These are phyloP conservation scores for Tetrao urogallus DNA, from an alignment of 2,113 vertebrate genomes.

Conservation along the genomic window DNA sequence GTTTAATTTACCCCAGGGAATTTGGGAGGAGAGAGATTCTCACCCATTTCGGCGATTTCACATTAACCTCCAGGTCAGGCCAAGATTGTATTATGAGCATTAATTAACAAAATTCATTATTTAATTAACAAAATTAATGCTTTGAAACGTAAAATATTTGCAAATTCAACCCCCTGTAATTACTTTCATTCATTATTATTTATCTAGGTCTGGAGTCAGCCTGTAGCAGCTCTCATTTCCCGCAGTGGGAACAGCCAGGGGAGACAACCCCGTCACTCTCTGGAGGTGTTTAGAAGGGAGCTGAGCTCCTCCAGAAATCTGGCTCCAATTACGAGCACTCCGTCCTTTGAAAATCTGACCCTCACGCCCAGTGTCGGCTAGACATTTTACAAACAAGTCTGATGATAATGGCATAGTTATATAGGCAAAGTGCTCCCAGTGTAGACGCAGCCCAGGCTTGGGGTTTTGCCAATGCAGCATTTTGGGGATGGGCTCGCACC, in stretches of 20 bases:
- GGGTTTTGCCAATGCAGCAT: neutral
- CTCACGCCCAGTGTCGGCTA: neutral
- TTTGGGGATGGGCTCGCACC: neutral
- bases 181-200: conserved; percentile 67
- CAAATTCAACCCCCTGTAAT: conserved; percentile 50
- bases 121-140: neutral
- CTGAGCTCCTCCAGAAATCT: conserved; percentile 47
- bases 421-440: neutral
- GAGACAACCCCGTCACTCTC: conserved; percentile 45
- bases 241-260: neutral
- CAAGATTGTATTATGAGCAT: conserved; percentile 23
- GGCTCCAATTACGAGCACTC: conserved; percentile 42
- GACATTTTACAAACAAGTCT: conserved; percentile 13
- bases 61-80: conserved; percentile 60
- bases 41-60: neutral
- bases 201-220: conserved; percentile 21
- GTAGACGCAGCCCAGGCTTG: neutral
- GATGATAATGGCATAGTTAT: neutral
- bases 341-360: conserved; percentile 48
- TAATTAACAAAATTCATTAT: conserved; percentile 54
- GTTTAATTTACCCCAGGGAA: conserved; percentile 43
- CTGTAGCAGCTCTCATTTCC: conserved; percentile 38
- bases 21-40: conserved; percentile 38
- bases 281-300: conserved; percentile 50
- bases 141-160: conserved; percentile 69